Evolutionary conservation across 2,113 vertebrate genomes (phyloP).

Genomic region (Mungos mungo): DNA sequence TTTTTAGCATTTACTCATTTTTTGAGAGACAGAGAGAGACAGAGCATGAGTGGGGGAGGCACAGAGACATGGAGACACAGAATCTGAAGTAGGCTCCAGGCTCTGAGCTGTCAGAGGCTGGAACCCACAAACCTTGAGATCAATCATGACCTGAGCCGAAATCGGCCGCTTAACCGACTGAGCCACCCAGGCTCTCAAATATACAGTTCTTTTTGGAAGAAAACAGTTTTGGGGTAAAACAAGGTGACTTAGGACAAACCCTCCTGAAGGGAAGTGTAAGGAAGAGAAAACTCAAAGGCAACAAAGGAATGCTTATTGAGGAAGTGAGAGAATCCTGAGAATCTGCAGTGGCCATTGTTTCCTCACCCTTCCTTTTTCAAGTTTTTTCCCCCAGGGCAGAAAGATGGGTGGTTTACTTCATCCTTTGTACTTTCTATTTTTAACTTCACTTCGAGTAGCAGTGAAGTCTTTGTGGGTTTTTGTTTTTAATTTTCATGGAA

Average conservation of each 20-base stretch:
- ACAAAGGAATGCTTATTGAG: background rate
- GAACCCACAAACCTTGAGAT: too few species aligned
- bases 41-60: too few species aligned
- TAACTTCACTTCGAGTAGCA: slow-evolving; percentile 51
- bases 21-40: too few species aligned
- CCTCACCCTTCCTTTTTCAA: background rate
- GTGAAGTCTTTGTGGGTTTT: slow-evolving; percentile 61
- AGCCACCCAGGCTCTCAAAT: background rate
- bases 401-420: slow-evolving; percentile 54
- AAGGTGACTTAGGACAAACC: background rate
- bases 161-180: too few species aligned
- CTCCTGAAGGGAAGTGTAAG: background rate
- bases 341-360: background rate
- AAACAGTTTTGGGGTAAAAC: background rate
- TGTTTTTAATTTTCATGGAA: slow-evolving; percentile 66
- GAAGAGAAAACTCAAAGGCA: background rate
- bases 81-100: too few species aligned
- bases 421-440: slow-evolving; percentile 64
- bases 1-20: too few species aligned
- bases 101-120: too few species aligned
- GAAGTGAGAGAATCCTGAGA: background rate
- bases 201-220: background rate
- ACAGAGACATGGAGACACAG: too few species aligned
- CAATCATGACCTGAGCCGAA: too few species aligned
- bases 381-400: background rate